Conservation (phyloP, 2,888 invertebrate species). For the Philaethria dido region DNA sequence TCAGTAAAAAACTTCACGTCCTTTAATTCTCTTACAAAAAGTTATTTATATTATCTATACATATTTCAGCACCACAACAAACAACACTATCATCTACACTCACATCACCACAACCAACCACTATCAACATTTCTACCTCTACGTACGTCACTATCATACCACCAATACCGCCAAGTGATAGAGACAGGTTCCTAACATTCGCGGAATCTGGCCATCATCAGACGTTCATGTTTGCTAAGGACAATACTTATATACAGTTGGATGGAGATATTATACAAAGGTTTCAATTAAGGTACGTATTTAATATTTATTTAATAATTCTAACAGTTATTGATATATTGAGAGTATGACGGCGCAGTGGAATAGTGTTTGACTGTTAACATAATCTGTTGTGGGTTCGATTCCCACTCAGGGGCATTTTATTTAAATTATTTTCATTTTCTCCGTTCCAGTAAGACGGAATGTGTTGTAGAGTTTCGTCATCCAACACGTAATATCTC, state of each 20-base stretch:
- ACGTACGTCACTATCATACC: slow-evolving; percentile 79
- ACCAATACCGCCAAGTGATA: slow-evolving; percentile 88
- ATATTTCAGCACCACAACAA: slow-evolving; percentile 66
- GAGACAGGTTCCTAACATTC: slow-evolving; percentile 92
- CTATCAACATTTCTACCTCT: slow-evolving; percentile 73
- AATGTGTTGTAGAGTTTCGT: too few species aligned
- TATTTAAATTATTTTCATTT: too few species aligned
- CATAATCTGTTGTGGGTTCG: too few species aligned
- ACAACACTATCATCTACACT: slow-evolving; percentile 66
- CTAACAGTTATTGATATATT: too few species aligned
- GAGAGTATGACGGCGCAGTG: too few species aligned
- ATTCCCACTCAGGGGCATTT: too few species aligned
- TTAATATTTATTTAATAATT: neutral
- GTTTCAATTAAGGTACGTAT: slow-evolving; percentile 91
- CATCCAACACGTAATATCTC: too few species aligned
- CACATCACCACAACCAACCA: slow-evolving; percentile 60
- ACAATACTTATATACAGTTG: slow-evolving; percentile 94
- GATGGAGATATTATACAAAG: slow-evolving; percentile 95
- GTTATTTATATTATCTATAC: too few species aligned
- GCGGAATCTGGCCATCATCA: slow-evolving; percentile 92
- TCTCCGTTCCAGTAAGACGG: too few species aligned
- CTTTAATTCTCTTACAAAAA: too few species aligned
- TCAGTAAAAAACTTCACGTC: too few species aligned
- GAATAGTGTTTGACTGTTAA: too few species aligned
- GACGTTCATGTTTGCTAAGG: slow-evolving; percentile 96